Percentiles rank a stretch among this genome's conserved stretches.
Evolutionary conservation across 2,888 invertebrate genomes (phyloP).

Genomic region (Drosophila maculinotata): DNA sequence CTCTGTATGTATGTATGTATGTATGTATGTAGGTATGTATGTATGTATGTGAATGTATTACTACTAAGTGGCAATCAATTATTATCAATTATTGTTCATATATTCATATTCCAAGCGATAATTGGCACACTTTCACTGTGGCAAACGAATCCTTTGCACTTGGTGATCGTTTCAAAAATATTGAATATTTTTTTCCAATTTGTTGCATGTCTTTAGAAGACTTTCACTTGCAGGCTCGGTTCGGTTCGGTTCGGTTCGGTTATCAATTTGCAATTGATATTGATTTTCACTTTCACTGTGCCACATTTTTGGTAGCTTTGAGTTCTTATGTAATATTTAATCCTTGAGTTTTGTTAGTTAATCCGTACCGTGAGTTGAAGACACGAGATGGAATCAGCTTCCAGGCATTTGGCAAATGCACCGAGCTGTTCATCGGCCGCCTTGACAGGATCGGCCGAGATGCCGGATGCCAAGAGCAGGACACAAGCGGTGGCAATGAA

Average conservation of each 20-base stretch:
- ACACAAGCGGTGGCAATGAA: constrained; percentile 82
- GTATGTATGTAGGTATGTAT: too few relatives aligned
- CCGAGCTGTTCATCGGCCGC: constrained; percentile 75
- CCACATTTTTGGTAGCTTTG: constrained; percentile 7
- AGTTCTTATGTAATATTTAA: constrained; percentile 52
- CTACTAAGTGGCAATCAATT: constrained; percentile 18
- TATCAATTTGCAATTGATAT: constrained; percentile 42
- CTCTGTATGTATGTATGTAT: too few relatives aligned
- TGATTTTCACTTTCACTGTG: constrained; percentile 68
- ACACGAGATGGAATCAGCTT: constrained; percentile 88
- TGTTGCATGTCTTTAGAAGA: constrained; percentile 28
- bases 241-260: too few relatives aligned
- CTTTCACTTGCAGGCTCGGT: constrained; percentile 56
- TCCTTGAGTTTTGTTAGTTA: constrained; percentile 59
- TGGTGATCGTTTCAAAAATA: constrained; percentile 3
- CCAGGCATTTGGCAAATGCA: constrained; percentile 86
- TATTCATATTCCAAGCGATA: constrained; percentile 31
- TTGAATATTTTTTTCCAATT: constrained; percentile 1
- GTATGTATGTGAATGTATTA: too few relatives aligned
- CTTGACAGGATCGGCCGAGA: constrained; percentile 81
- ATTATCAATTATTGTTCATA: constrained; percentile 32
- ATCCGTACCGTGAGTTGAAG: constrained; percentile 87
- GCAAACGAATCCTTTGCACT: constrained; percentile 43
- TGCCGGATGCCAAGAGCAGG: constrained; percentile 82
- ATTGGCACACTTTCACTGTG: constrained; percentile 64